Evolutionary conservation across 2,888 invertebrate species (phyloP).

Genomic region (Nebria brevicollis): DNA sequence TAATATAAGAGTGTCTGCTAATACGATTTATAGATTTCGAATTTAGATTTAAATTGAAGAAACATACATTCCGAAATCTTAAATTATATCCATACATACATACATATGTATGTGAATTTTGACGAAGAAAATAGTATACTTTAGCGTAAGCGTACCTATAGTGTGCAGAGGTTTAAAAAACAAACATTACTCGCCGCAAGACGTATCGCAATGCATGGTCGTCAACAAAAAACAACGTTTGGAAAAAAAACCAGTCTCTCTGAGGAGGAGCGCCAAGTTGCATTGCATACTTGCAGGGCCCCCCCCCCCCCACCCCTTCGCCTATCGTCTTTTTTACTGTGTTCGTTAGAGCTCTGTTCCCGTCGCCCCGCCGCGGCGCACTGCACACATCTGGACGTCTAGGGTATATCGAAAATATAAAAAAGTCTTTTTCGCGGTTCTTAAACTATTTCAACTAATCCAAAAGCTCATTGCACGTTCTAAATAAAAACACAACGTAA

Average conservation of each 20-base stretch:
- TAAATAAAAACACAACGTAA: too few relatives aligned
- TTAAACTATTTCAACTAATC: not conserved
- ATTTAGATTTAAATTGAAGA: too few relatives aligned
- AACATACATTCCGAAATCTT: too few relatives aligned
- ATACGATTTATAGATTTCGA: too few relatives aligned
- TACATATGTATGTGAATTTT: too few relatives aligned
- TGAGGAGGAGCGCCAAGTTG: constrained; percentile 1
- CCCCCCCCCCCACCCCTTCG: not conserved
- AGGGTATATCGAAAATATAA: not conserved
- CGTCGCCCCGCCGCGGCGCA: not conserved
- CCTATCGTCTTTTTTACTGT: not conserved
- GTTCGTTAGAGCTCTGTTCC: not conserved
- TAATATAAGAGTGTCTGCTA: too few relatives aligned
- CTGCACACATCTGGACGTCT: not conserved
- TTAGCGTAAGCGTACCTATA: too few relatives aligned
- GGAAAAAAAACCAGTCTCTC: not conserved
- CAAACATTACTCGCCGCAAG: not conserved
- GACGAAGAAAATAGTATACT: too few relatives aligned
- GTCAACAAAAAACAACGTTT: not conserved
- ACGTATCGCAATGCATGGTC: not conserved
- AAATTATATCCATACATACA: too few relatives aligned
- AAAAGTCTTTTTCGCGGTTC: not conserved
- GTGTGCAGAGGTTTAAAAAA: too few relatives aligned
- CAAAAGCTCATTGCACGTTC: too few relatives aligned
- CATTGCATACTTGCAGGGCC: not conserved